Base-by-base conservation (phyloP, 2,888 invertebrate species). In the Epinotia nisella region DNA sequence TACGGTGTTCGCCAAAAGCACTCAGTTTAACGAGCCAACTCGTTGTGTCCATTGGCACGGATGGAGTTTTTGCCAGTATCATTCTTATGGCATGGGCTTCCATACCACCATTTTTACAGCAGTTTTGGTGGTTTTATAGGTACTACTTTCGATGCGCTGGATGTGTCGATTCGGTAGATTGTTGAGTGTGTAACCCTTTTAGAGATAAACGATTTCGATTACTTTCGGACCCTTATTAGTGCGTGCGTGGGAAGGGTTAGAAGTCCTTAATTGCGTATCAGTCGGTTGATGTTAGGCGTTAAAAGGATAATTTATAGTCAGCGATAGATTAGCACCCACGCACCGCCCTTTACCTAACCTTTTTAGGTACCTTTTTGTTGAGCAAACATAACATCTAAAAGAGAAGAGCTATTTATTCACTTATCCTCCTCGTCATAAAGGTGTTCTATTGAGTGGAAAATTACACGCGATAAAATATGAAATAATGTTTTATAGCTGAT, bases 1-100 rank as follows among this genome's bases (percentile, higher is more conserved):
- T 78, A 82, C 82, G 79, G 80, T 79, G 83, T 85, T 85, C 85
- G 83, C 85, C 82, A 82, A 83, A 87, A 86, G 84, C 82, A 86
- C 85, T 88, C 79, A 74, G 76, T 70, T 83, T 86, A 87, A 86
- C 84, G 83, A 85, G 84, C 35, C 45, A 71, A 81, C 78, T 75
- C 79, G 70, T 76, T 81, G 75, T 68, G 67, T 62, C 62, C 55
- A 72, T 69, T 72, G 72, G 72, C 72, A 62, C 53, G 73, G 24
- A 51, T 58, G 65, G 60, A 61, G 71, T 71, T 72, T 61, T 61
- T 72, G 67, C 67, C 72, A 72, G 61, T 56, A 49, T 60, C 66
- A 60, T 41, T 56, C 61, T 67, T 60, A 60, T 51, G 59, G 65
- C 71, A 59, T 24, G 41, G 58, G 45, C 56, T 24, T n/a, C 17